Base-by-base conservation (phyloP, 2,113 vertebrate species). In the Cyanoderma ruficeps region DNA sequence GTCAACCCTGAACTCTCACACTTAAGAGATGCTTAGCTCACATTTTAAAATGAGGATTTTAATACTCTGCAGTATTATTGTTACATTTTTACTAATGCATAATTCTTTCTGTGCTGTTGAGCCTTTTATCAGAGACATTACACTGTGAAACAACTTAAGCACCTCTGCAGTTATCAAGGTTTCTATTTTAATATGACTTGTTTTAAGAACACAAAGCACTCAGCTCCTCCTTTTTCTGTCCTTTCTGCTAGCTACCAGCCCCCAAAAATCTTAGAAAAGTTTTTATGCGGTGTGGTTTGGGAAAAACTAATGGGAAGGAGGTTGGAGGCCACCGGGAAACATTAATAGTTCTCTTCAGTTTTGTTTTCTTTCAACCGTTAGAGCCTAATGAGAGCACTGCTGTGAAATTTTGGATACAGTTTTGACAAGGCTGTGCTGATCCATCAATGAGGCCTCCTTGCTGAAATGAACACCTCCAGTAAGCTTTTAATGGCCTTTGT, bases 401-500 rank as follows among this genome's bases (percentile, higher is more conserved):
- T 96, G 92, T 93, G 97, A 97, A 96, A 95, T 93, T 97, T 95
- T 97, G 94, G 94, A 95, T 95, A 91, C 82, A 94, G 95, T 96
- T 93, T 97, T 96, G 97, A 95, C 91, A 94, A 87, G 87, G 83
- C 67, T 87, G 53, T 0, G 1, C 92, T 87, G 76, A 96, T 96
- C 93, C 89, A 84, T 88, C 89, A 95, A n/a, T 76, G 90, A 94
- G 93, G 78, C 63, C 95, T 96, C 89, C 85, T 87, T 83, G 70
- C 91, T 96, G 97, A 97, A 97, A 97, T 92, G 96, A 97, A 95
- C 96, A 96, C 96, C 96, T 97, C 85, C 85, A 85, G 81, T 95
- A 96, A 95, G 92, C 94, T 91, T 92, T 94, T 95, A 97, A 94
- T 95, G 86, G 78, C 75, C 87, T 96, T 95, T 74, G 92, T 92